Conservation (phyloP, 2,888 invertebrate genomes). For the Smittia sp. region DNA sequence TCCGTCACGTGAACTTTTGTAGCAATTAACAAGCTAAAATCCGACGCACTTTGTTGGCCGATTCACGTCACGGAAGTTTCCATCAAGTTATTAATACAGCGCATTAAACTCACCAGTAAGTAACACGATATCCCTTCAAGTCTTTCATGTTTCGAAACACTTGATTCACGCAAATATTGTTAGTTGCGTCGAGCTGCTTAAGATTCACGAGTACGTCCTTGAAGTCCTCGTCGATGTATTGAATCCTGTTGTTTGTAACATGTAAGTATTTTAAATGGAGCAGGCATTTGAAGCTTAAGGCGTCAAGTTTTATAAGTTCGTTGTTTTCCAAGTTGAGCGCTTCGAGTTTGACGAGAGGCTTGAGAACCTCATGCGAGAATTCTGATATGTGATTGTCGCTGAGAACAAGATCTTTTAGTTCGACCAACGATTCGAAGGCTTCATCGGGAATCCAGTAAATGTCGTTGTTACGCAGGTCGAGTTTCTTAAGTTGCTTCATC, state of each 20-base stretch:
- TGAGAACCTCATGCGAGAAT: not conserved
- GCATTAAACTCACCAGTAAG: slow-evolving; percentile 28
- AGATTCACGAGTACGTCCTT: slow-evolving; percentile 11
- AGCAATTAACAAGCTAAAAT: too few species aligned
- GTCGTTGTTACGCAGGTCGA: slow-evolving; percentile 42
- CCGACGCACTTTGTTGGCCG: too few species aligned
- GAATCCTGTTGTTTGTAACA: slow-evolving; percentile 28
- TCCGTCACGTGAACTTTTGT: too few species aligned
- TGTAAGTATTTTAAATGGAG: slow-evolving; percentile 8
- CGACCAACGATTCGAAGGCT: slow-evolving; percentile 25
- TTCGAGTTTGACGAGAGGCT: slow-evolving; percentile 33
- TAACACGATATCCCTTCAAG: slow-evolving; percentile 6
- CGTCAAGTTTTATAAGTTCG: not conserved
- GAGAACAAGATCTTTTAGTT: slow-evolving; percentile 27
- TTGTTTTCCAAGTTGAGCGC: slow-evolving; percentile 36
- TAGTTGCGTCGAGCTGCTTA: slow-evolving; percentile 29
- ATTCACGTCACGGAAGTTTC: too few species aligned
- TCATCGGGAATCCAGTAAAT: slow-evolving; percentile 17
- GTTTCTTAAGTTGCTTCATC: slow-evolving; percentile 41
- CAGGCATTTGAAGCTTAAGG: not conserved
- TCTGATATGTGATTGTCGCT: slow-evolving; percentile 29
- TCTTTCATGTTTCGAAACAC: slow-evolving; percentile 20
- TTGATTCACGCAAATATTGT: slow-evolving; percentile 37
- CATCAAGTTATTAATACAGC: not conserved
- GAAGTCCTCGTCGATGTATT: slow-evolving; percentile 23